Percentiles rank a stretch among this genome's conserved stretches.
These are phyloP conservation scores for Carollia perspicillata DNA, from an alignment of 2,113 vertebrate species.

Conservation along the genomic window DNA sequence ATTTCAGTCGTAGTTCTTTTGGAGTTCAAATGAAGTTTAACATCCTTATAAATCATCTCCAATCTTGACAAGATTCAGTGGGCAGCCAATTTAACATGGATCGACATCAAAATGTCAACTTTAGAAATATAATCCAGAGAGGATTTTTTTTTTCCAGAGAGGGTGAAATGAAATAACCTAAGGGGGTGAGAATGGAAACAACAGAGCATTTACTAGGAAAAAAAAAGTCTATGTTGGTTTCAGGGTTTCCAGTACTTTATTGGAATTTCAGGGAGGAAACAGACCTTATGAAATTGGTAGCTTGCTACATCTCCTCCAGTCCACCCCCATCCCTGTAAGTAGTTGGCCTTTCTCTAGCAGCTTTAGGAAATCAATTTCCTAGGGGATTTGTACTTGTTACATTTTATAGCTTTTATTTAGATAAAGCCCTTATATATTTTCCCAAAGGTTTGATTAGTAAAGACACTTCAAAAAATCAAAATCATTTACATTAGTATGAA, in stretches of 20 bases:
- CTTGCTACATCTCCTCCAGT: neutral
- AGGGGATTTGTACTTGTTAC: neutral
- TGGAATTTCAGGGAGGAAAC: neutral
- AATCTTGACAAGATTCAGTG: slow-evolving; percentile 44
- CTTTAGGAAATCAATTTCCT: slow-evolving; percentile 19
- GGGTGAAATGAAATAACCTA: neutral
- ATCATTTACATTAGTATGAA: neutral
- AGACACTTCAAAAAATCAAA: neutral
- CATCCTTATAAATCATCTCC: slow-evolving; percentile 10
- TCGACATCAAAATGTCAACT: slow-evolving; percentile 29
- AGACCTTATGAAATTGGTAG: neutral
- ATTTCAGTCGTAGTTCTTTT: neutral
- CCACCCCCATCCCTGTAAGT: neutral
- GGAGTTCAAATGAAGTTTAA: slow-evolving; percentile 61
- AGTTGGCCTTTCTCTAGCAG: neutral
- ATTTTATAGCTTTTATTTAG: slow-evolving; percentile 46
- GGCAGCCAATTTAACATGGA: slow-evolving; percentile 40
- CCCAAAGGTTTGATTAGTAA: neutral
- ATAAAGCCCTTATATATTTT: neutral
- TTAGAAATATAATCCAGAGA: slow-evolving; percentile 44
- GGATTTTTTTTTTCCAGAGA: neutral
- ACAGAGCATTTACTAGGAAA: slow-evolving; percentile 3
- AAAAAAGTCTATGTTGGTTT: neutral
- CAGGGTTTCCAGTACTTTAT: neutral
- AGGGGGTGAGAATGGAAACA: neutral